Base-by-base conservation (phyloP, 2,113 vertebrate genomes). In the Dascyllus trimaculatus region DNA sequence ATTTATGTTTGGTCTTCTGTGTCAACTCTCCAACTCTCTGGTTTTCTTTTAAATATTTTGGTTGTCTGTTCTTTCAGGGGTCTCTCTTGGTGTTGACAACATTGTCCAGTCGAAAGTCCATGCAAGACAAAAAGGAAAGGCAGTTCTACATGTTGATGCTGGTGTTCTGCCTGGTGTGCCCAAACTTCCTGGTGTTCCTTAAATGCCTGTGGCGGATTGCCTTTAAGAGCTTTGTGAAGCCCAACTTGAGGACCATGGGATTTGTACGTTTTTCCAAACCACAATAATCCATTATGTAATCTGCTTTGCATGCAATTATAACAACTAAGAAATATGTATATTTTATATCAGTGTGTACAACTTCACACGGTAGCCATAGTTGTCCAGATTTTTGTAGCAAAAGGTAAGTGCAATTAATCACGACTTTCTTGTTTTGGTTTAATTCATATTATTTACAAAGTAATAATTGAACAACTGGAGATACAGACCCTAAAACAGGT, bases 71-170 rank as follows among this genome's bases (percentile, higher is more conserved):
- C 63, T 25, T 70, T 46, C 80, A 95, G 95, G 94, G 93, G 24
- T 90, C 88, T 32, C 86, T 95, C 35, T 68, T 95, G 73, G 88
- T 94, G 25, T 76, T 95, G 64, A 84, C 81, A 21, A 88, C 91
- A 1, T 26, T 95, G 56, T 84, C 93, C 57, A 91, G 93, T 86
- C 85, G 87, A 1, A 40, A 2, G 8, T 94, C 94, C 1, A 4
- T 85, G 65, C 85, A 83, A 10, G 69, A 0, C 5, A 0, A 2
- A 0, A 80, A 87, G 45, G 92, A 95, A 7, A 82, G 53, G n/a
- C 93, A 95, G 85, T 93, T 95, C 57, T 95, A 95, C 82, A 77
- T 88, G 49, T 87, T 95, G 56, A 93, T 95, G 93, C 18, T 95
- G 82, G 91, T 93, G 63, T 93, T 93, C 78, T 90, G 88, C 59